Conservation (phyloP, 2,113 vertebrate genomes). For the Zosterops lateralis region DNA sequence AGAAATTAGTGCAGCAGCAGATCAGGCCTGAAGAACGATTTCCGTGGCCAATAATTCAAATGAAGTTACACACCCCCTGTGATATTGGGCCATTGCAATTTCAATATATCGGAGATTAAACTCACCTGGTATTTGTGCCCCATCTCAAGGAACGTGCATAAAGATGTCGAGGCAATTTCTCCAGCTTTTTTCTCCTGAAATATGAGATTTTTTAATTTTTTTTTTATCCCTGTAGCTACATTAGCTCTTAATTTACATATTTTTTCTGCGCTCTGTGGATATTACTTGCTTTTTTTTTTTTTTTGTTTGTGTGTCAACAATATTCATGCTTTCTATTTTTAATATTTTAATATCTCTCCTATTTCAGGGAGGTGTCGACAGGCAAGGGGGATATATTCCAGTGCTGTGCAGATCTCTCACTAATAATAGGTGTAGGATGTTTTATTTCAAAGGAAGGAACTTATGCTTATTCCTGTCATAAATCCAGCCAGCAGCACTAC, state of each 20-base stretch:
- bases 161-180: neutral
- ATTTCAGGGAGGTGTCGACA: neutral
- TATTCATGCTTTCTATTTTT: slow-evolving; percentile 57
- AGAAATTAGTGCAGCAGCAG: neutral
- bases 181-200: neutral
- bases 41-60: neutral
- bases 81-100: neutral
- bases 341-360: neutral
- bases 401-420: neutral
- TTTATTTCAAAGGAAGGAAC: neutral
- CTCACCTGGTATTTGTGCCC: neutral
- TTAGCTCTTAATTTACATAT: slow-evolving; percentile 1
- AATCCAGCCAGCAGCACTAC: neutral
- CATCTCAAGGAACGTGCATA: neutral
- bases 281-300: neutral
- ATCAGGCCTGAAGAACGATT: neutral
- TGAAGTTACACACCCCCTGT: neutral
- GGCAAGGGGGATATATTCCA: neutral
- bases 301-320: neutral
- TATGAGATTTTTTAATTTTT: neutral
- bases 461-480: slow-evolving; percentile 16
- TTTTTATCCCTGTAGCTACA: neutral
- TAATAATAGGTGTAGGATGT: neutral
- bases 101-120: neutral
- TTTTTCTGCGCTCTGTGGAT: neutral